Evolutionary conservation across 2,888 invertebrate genomes (phyloP).

Genomic region (Hedychridium roseum): DNA sequence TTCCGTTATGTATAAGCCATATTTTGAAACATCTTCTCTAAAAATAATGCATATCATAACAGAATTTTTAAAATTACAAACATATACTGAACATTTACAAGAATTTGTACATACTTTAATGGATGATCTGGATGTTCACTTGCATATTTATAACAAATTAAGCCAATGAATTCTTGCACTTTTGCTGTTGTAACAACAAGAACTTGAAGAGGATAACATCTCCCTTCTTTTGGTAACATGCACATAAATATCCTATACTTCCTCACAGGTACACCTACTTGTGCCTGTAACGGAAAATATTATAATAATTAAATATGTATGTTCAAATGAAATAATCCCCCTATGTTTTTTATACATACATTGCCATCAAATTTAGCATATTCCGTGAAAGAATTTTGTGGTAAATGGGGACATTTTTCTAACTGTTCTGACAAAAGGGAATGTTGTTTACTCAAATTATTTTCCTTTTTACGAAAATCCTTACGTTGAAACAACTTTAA

Average conservation of each 20-base stretch:
- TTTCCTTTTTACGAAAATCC: conserved; percentile 54
- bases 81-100: background rate
- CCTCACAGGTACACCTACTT: conserved; percentile 80
- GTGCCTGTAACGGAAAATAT: conserved; percentile 64
- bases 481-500: conserved; percentile 70
- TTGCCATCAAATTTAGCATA: conserved; percentile 93
- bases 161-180: conserved; percentile 90
- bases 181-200: conserved; percentile 85
- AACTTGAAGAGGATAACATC: conserved; percentile 84
- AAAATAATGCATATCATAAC: too few relatives aligned
- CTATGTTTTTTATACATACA: conserved; percentile 43
- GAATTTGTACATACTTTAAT: conserved; percentile 55
- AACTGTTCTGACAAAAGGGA: conserved; percentile 81
- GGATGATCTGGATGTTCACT: conserved; percentile 61
- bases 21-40: conserved; percentile 71
- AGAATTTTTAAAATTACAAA: too few relatives aligned
- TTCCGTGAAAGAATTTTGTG: conserved; percentile 86
- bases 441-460: conserved; percentile 47
- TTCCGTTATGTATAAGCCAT: conserved; percentile 92
- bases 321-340: background rate
- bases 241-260: conserved; percentile 91
- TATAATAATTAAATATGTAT: conserved; percentile 1
- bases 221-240: conserved; percentile 82
- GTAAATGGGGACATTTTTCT: conserved; percentile 77
- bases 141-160: conserved; percentile 85